Evolutionary conservation across 2,888 invertebrate genomes (phyloP).

Genomic region (Conops quadrifasciatus): DNA sequence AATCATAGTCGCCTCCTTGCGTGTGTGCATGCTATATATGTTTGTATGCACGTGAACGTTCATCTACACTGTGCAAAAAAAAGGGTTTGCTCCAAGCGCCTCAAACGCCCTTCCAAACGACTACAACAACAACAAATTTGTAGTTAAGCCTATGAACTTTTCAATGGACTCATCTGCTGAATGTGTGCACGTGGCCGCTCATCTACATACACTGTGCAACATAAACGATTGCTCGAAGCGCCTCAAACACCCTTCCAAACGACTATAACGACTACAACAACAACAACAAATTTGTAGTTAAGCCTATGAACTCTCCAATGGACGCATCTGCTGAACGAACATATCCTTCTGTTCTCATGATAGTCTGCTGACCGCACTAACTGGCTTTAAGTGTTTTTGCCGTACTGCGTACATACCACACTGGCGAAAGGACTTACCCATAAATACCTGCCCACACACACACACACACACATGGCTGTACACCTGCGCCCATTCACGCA

Average conservation of each 20-base stretch:
- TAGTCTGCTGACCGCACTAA: conserved; percentile 37
- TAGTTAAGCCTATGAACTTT: conserved; percentile 24
- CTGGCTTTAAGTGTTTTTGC: conserved; percentile 34
- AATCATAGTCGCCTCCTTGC: neutral
- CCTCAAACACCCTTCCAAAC: neutral
- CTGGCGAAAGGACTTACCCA: conserved; percentile 5
- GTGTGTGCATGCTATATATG: too few relatives aligned
- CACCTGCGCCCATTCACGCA: conserved; percentile 13
- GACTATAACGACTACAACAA: neutral
- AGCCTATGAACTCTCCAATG: conserved; percentile 14
- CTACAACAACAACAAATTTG: neutral
- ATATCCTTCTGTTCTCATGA: conserved; percentile 37
- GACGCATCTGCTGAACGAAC: conserved; percentile 9
- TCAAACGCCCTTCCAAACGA: neutral
- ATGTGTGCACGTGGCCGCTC: neutral
- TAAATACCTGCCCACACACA: conserved; percentile 18
- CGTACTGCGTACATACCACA: conserved; percentile 14
- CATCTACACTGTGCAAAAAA: too few relatives aligned
- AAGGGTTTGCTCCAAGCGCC: neutral
- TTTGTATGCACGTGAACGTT: neutral
- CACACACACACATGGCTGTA: neutral
- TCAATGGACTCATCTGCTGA: neutral
- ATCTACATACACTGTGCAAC: neutral
- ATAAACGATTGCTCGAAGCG: too few relatives aligned
- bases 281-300: conserved; percentile 17